These are phyloP conservation scores for Drosophila falleni DNA, from an alignment of 2,888 invertebrate genomes.

Conservation along the genomic window DNA sequence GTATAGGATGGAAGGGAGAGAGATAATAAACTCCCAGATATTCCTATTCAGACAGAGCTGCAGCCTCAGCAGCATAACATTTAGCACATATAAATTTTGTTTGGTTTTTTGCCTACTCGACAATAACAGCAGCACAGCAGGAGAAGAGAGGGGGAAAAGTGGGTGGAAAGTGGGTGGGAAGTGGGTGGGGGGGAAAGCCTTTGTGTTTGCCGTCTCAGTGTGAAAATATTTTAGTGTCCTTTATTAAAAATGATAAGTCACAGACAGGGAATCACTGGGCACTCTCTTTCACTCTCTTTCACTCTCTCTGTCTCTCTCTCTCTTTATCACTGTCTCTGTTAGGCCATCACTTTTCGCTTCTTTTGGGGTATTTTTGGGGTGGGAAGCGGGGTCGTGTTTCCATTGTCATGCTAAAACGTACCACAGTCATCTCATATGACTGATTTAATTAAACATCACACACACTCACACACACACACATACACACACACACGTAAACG, in stretches of 20 bases:
- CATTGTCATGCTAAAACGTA: constrained; percentile 60
- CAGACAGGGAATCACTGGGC: constrained; percentile 52
- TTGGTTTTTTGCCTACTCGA: constrained; percentile 56
- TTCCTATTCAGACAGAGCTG: constrained; percentile 19
- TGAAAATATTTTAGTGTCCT: constrained; percentile 65
- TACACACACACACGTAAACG: neutral
- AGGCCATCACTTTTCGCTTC: neutral
- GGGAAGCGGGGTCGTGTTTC: constrained; percentile 10
- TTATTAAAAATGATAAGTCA: constrained; percentile 70
- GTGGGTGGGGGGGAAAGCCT: constrained; percentile 21
- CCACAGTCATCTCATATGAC: constrained; percentile 36
- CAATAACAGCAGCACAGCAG: constrained; percentile 38
- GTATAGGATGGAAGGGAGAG: neutral
- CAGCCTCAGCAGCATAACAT: constrained; percentile 3
- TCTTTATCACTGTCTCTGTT: neutral
- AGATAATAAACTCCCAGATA: constrained; percentile 35
- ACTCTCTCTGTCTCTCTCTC: neutral
- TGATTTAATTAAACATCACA: constrained; percentile 61
- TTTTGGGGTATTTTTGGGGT: neutral
- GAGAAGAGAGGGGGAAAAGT: neutral
- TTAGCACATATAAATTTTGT: constrained; percentile 46
- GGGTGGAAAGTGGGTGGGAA: neutral
- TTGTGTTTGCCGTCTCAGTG: constrained; percentile 53
- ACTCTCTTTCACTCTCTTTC: neutral
- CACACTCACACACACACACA: neutral